phyloP scores from a whole-genome alignment of 2,888 invertebrate genomes.

The Ferrisia virgata region DNA sequence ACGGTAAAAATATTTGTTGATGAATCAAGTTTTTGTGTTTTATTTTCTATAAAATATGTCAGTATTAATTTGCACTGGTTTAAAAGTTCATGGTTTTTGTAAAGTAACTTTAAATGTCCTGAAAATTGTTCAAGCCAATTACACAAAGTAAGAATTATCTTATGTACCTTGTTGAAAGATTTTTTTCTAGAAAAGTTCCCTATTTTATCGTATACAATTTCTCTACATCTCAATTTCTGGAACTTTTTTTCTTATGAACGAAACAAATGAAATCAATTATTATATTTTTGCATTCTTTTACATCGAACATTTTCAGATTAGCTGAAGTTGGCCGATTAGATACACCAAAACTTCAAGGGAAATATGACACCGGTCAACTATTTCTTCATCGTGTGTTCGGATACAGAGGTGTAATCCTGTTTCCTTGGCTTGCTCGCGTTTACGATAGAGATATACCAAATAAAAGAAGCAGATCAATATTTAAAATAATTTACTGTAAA shows the following conservation, averaged over 20 bases:
- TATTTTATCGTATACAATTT: neutral
- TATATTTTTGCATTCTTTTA: no score
- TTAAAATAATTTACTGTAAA: neutral
- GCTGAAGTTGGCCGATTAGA: slow-evolving; percentile 92
- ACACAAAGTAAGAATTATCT: neutral
- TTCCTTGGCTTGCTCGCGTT: slow-evolving; percentile 94
- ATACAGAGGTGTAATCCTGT: slow-evolving; percentile 92
- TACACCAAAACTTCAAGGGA: slow-evolving; percentile 77
- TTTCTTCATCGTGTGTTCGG: slow-evolving; percentile 96
- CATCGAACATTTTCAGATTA: slow-evolving; percentile 68
- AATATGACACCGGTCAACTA: slow-evolving; percentile 93
- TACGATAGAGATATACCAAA: slow-evolving; percentile 86
- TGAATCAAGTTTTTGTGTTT: neutral
- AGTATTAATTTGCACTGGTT: neutral
- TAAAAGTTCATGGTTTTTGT: neutral
- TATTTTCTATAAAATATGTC: neutral
- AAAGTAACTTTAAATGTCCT: neutral
- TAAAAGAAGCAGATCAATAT: slow-evolving; percentile 60
- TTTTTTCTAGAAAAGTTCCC: neutral
- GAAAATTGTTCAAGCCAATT: neutral
- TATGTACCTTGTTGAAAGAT: neutral
- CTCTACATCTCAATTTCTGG: neutral
- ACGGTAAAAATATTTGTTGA: no score
- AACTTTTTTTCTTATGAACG: neutral
- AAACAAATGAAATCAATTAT: no score